Base-by-base conservation (phyloP, 2,113 vertebrate genomes). In the Gadus macrocephalus region DNA sequence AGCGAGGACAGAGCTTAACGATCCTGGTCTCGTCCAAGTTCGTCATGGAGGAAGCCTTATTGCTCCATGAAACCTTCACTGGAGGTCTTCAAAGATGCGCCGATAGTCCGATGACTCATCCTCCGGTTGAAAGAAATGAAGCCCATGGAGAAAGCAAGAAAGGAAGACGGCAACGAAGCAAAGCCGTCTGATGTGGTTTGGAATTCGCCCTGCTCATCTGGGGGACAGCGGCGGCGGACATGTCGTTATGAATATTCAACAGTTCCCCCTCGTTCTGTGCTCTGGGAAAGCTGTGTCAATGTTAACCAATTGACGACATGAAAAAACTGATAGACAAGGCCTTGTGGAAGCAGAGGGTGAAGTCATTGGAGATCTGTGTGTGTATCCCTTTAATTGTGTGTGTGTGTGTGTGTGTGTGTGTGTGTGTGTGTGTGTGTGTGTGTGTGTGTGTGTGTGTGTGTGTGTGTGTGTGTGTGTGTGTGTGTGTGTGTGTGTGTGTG, bases 211-310 rank as follows among this genome's bases (percentile, higher is more conserved):
- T 80, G 73, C 75, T 81, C 76, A 81, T 72, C 78, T 67, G 14
- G 27, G 61, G 82, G 69, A 78, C 64, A 76, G 75, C 25, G 76
- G 75, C 25, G 53, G 76, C 80, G 81, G 81, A 82, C 70, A 53
- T 58, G 35, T 79, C 63, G 15, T 59, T 61, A 74, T 84, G 83
- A 82, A 87, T 88, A 86, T 89, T 87, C 81, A 87, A 59, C 65
- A 81, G 76, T 67, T 74, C 69, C 62, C 62, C 20, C 70, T 49
- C 42, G 73, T 49, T 35, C 31, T 6, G 31, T 35, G 25, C 72
- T 78, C 63, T 15, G 64, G 73, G 64, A 83, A 81, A 77, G 75
- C 71, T 69, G 74, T 8, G 62, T 76, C 83, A 85, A 88, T 80
- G 84, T 79, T 82, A 81, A 82, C 65, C 79, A 76, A 49, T 49